These are phyloP conservation scores for Dasyprocta punctata DNA, from an alignment of 2,113 vertebrate species.

Conservation along the genomic window DNA sequence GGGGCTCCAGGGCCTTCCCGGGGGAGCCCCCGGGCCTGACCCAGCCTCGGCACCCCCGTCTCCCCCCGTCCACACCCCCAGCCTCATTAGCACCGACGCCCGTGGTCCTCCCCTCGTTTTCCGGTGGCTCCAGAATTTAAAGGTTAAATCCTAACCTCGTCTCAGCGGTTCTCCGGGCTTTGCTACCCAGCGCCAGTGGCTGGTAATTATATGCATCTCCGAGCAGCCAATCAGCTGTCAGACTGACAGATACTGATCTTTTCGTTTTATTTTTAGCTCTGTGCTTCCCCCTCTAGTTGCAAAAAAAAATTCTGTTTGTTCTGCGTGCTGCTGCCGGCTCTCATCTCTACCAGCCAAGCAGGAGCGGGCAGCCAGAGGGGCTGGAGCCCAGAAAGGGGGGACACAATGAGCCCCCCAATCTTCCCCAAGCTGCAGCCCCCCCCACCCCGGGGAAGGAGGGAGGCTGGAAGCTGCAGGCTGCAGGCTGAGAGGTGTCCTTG, in stretches of 20 bases:
- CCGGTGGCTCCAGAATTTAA: slow-evolving; percentile 86
- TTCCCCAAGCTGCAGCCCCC: not conserved
- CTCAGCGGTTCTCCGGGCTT: slow-evolving; percentile 85
- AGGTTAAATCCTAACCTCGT: slow-evolving; percentile 90
- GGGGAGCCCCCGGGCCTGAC: slow-evolving; percentile 13
- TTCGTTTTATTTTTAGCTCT: slow-evolving; percentile 93
- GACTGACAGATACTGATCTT: slow-evolving; percentile 92
- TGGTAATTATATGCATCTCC: slow-evolving; percentile 97
- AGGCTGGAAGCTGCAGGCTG: not conserved
- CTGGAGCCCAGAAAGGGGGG: not conserved
- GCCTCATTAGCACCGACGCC: slow-evolving; percentile 74
- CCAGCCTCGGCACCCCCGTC: slow-evolving; percentile 5
- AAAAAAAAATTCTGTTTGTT: slow-evolving; percentile 92
- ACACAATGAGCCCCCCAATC: not conserved
- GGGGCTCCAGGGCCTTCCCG: slow-evolving; percentile 17
- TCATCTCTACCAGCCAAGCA: slow-evolving; percentile 66
- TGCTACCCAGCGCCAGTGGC: slow-evolving; percentile 91
- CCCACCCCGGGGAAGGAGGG: not conserved
- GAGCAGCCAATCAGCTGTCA: slow-evolving; percentile 91
- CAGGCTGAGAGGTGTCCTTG: not conserved
- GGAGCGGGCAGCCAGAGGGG: slow-evolving; percentile 38
- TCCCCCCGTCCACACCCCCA: slow-evolving; percentile 3
- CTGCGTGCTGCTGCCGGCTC: slow-evolving; percentile 85
- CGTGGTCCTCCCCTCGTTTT: slow-evolving; percentile 85
- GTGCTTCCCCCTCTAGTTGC: slow-evolving; percentile 93